Base-by-base conservation (phyloP, 2,797 vertebrate genomes). In the Sebastes diaconus region DNA sequence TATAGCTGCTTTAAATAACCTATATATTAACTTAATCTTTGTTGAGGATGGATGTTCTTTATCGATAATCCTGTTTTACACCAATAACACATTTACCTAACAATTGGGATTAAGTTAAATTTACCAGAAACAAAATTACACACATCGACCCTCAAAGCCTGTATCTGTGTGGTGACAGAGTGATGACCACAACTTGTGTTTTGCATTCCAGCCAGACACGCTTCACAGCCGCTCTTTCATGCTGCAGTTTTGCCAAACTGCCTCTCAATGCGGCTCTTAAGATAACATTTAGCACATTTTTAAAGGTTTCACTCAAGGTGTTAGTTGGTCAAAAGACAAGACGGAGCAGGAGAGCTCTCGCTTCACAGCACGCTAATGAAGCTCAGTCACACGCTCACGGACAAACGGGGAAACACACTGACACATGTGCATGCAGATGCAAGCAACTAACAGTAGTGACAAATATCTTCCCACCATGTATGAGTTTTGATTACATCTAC, bases 141-240 rank as follows among this genome's bases (percentile, higher is more conserved):
- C 55, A 52, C 22, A 34, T 1, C 58, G 20, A 27, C 6, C 74
- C 80, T 79, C 63, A 57, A 78, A 83, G 74, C 10, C 30, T 63
- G 34, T 75, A 76, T 85, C 68, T 67, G 61, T 8, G 11, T n/a
- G 80, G 72, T 91, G 90, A 93, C 82, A 83, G 91, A 91, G 80
- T 84, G 90, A 94, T 86, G 87, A 86, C 87, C 87, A 65, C 22
- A 83, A 63, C 79, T 78, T 66, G 76, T 93, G 84, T 93, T 95
- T 93, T 95, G 88, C 94, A 94, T 95, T 95, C 92, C 93, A 85
- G 63, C 30, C 68, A 5, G 68, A 73, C 85, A 89, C 30, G 88
- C 93, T 93, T 75, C 80, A 73, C 86, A 72, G 89, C 70, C 65
- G 25, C 83, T 87, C 90, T 92, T 92, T 93, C 70, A 85, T 25